Evolutionary conservation across 2,888 invertebrate species (phyloP), one percentile per base, ranked within the genome.

Genomic region (Trichopria drosophilae): DNA sequence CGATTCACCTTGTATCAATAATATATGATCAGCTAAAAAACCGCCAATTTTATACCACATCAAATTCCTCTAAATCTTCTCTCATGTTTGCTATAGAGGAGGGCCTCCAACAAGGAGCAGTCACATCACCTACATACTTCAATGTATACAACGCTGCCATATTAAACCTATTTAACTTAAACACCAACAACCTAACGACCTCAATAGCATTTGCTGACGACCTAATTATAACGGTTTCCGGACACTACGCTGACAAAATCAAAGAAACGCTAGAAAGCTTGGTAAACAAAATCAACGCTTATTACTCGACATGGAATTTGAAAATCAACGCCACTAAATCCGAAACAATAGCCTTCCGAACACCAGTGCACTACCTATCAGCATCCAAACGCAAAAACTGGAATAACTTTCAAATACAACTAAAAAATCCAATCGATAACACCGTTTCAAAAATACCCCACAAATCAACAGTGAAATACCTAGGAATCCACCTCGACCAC

Each of bases 321-420:
- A 43, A 44, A 34, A 22, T 56, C 0, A 59, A 55, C 15, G 48
- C 54, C 0, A 7, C 1, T 0, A 59, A 59, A 46, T 57, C 50
- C 10, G 52, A 59, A 23, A 12, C 39, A 3, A 55, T 59, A 0
- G 7, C 57, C 6, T 47, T 57, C 29, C 35, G 51, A 9, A 46
- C 35, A 26, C 16, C 48, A 15, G 7, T 19, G n/a, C 3, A 22
- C 1, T 28, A 24, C 5, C 28, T 43, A 1, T 13, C n/a, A 12
- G 36, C 15, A 24, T 5, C 24, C n/a, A 16, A 34, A 2, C 3
- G 16, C 35, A 20, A 7, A 34, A 16, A 18, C 5, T 6, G 15
- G 4, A 16, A 49, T 3, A 15, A 19, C 1, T 40, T 46, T 10
- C 3, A 1, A 13, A 45, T 46, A 2, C 19, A 6, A 2, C 44